Conservation (phyloP, 2,888 invertebrate species). For the Oscheius sp. region DNA sequence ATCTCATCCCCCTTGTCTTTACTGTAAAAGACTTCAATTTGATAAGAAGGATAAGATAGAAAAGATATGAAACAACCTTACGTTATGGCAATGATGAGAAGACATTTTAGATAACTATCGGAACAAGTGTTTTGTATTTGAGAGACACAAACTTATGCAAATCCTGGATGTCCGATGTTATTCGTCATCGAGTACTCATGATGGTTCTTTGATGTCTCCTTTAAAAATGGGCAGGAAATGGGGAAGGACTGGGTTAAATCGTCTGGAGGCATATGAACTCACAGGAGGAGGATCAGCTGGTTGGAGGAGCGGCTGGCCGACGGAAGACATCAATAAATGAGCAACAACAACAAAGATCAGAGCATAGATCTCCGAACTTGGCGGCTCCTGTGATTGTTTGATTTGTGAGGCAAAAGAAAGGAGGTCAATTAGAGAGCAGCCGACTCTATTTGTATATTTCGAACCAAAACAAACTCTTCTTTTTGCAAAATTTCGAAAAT, state of each 20-base stretch:
- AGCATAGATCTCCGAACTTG: background rate
- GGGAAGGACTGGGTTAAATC: background rate
- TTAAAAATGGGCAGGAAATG: background rate
- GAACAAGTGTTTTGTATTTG: background rate
- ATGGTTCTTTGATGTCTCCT: background rate
- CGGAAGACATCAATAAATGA: slow-evolving; percentile 27
- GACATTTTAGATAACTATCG: background rate
- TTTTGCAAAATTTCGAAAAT: no score
- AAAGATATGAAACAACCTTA: background rate
- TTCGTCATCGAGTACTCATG: no score
- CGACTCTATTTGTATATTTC: no score
- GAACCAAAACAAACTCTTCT: no score
- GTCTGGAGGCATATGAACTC: background rate
- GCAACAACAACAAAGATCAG: slow-evolving; percentile 12
- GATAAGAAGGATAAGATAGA: background rate
- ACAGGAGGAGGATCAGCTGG: slow-evolving; percentile 12
- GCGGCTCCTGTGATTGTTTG: slow-evolving; percentile 6
- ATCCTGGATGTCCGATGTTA: background rate
- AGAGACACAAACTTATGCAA: background rate
- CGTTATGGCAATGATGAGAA: background rate
- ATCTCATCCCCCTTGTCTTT: no score
- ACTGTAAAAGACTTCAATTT: background rate
- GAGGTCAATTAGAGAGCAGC: no score
- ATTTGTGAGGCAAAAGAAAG: background rate
- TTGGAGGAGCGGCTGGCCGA: slow-evolving; percentile 20